Evolutionary conservation across 2,888 invertebrate species (phyloP), one percentile per base, ranked within the genome.

Genomic region (Andrena minutula): DNA sequence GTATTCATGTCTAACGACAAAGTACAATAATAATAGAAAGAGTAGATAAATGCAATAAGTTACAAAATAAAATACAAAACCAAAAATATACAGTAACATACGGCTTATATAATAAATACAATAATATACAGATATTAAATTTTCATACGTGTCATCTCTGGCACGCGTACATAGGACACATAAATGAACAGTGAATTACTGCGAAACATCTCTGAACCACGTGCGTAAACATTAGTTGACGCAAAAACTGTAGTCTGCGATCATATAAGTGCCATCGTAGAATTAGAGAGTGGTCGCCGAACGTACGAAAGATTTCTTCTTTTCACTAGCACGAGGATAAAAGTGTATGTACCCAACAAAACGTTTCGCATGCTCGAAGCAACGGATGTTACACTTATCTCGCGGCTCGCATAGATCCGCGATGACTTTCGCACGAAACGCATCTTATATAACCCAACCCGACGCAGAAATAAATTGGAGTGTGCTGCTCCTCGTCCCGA

Each of bases 341-440:
- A 70, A 47, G 53, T 41, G n/a, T 30, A 12, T n/a, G 32, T 47
- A 56, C 12, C 41, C 12, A 68, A 68, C 53, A 47, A 78, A 68
- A 58, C 12, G 65, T 41, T 63, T 71, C 71, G 35, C 56, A 47
- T 75, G 61, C 61, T 26, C 60, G 51, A 10, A 66, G 49, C 16
- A 20, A 20, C 32, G 53, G 65, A 75, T 49, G 78, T 78, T 85
- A 85, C 77, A 78, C 69, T 82, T 82, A 58, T 73, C 76, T 74
- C 28, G 69, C 23, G 12, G 20, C 58, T 75, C 51, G 53, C 51
- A 2, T 8, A 61, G 56, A 56, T 32, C 10, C 20, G 61, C 61
- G 72, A 80, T 58, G 30, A 35, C 60, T 71, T 72, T 78, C 79
- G 71, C 79, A 78, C 80, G 79, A 64, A 26, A 68, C 56, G 26